Conservation (phyloP, 2,797 vertebrate species). For the Staurois parvus region DNA sequence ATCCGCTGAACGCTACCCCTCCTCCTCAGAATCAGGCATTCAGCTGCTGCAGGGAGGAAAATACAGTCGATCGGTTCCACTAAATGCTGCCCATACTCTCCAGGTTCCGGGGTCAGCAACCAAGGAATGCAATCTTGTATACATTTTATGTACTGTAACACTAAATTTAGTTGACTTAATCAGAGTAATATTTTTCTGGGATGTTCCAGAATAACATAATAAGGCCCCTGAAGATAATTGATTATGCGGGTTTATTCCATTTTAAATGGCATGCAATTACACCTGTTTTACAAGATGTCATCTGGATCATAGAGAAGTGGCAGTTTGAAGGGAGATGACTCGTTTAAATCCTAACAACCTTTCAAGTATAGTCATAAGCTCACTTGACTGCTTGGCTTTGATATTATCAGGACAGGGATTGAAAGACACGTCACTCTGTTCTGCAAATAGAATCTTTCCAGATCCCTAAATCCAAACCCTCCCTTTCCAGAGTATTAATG, state of each 20-base stretch:
- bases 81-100: too few relatives aligned
- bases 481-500: neutral
- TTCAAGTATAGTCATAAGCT: slow-evolving; percentile 3
- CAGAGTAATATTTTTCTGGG: too few relatives aligned
- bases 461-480: slow-evolving; percentile 50
- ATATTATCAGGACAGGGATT: slow-evolving; percentile 13
- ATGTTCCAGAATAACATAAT: too few relatives aligned
- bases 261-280: neutral
- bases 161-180: too few relatives aligned
- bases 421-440: slow-evolving; percentile 28
- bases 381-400: neutral
- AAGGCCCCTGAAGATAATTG: too few relatives aligned
- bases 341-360: slow-evolving; percentile 4
- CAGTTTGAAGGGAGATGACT: neutral
- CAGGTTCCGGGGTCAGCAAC: too few relatives aligned
- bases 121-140: too few relatives aligned
- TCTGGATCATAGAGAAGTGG: neutral
- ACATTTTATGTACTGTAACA: too few relatives aligned
- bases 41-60: too few relatives aligned
- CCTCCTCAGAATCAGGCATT: too few relatives aligned
- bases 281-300: neutral
- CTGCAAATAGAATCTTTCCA: slow-evolving; percentile 52
- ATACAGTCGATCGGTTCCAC: too few relatives aligned
- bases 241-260: neutral
- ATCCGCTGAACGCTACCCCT: too few relatives aligned